Evolutionary conservation across 64 coral and sea anemone genomes (phyloP).

Genomic region (Acropora tenuis): DNA sequence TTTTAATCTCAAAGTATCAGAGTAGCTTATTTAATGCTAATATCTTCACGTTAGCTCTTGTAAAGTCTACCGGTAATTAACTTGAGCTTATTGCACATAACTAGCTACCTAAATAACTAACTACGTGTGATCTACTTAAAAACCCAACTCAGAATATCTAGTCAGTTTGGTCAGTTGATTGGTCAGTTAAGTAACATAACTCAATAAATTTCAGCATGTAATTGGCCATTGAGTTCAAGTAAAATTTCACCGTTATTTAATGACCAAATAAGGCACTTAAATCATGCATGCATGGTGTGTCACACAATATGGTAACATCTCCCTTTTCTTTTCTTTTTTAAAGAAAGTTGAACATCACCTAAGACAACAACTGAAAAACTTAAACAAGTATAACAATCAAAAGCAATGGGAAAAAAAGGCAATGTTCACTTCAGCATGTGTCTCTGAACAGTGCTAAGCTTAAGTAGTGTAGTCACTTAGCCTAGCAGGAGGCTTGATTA

Average conservation of each 20-base stretch:
- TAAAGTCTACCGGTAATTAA: neutral
- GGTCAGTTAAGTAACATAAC: neutral
- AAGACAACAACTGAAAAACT: neutral
- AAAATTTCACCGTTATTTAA: no score
- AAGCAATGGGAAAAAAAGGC: neutral
- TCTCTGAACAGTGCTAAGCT: no score
- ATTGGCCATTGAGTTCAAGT: no score
- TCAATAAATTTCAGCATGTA: neutral
- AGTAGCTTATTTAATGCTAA: slow-evolving; percentile 56
- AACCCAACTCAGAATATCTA: slow-evolving; percentile 44
- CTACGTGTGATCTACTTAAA: slow-evolving; percentile 35
- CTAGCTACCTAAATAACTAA: slow-evolving; percentile 48
- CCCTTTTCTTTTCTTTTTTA: neutral
- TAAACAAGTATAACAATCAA: neutral
- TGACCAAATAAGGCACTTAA: neutral
- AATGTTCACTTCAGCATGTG: no score
- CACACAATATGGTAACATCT: neutral
- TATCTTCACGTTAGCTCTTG: slow-evolving; percentile 38
- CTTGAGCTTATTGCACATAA: slow-evolving; percentile 24
- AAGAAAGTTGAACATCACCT: neutral
- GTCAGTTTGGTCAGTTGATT: neutral
- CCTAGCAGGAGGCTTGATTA: no score
- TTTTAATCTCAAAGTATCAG: slow-evolving; percentile 54
- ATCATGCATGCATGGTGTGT: no score
- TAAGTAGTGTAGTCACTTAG: no score